A percentile compares a stretch with the other conserved stretches of the same genome.
Evolutionary conservation across 92 coral and sea anemone species (phyloP).

Genomic region (Epizoanthus rinbou): DNA sequence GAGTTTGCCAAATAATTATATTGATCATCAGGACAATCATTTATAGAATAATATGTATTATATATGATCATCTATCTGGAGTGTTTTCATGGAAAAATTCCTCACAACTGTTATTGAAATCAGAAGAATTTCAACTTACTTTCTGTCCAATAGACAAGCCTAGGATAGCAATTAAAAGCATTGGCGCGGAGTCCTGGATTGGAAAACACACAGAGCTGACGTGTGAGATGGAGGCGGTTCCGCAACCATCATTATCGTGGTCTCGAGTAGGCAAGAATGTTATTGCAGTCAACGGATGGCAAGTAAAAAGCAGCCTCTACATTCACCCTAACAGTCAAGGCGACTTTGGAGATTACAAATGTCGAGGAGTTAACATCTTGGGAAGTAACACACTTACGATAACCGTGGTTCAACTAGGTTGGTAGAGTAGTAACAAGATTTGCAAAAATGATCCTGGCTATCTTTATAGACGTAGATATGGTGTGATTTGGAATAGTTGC

Average conservation of each 20-base stretch:
- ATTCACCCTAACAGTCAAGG: slow-evolving; percentile 3
- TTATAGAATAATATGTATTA: no score
- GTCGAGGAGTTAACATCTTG: slow-evolving; percentile 39
- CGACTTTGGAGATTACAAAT: slow-evolving; percentile 46
- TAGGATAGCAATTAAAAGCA: background rate
- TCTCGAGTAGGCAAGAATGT: slow-evolving; percentile 32
- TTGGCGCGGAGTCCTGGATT: slow-evolving; percentile 47
- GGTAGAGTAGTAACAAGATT: background rate
- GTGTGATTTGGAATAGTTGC: no score
- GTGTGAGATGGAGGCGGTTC: slow-evolving; percentile 42
- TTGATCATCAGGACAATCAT: no score
- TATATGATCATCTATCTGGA: no score
- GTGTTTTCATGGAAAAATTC: no score
- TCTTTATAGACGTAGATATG: background rate
- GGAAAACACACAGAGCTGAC: slow-evolving; percentile 3
- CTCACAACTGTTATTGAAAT: background rate
- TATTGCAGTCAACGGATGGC: slow-evolving; percentile 6
- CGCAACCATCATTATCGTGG: slow-evolving; percentile 52
- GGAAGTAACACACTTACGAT: slow-evolving; percentile 29
- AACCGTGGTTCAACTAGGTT: slow-evolving; percentile 35
- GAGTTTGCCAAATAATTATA: no score
- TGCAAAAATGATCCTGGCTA: background rate
- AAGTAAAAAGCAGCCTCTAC: slow-evolving; percentile 31
- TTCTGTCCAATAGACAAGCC: slow-evolving; percentile 37
- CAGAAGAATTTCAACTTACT: background rate